Evolutionary conservation across 2,113 vertebrate genomes (phyloP).

Genomic region (Anarrhichthys ocellatus): DNA sequence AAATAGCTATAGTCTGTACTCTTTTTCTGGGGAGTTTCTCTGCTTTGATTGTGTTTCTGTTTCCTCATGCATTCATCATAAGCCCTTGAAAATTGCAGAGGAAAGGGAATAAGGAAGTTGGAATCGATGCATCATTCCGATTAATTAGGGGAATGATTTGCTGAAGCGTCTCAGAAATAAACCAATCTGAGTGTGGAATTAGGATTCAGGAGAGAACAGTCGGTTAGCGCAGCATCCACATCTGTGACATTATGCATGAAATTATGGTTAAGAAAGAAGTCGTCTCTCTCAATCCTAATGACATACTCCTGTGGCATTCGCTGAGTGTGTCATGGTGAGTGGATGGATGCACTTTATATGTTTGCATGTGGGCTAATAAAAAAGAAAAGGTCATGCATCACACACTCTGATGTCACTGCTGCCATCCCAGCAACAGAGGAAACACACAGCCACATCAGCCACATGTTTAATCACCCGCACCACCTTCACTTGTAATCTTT

Average conservation of each 20-base stretch:
- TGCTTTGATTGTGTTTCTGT: slow-evolving; percentile 55
- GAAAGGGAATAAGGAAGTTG: slow-evolving; percentile 54
- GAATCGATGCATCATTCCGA: slow-evolving; percentile 70
- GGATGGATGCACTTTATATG: slow-evolving; percentile 34
- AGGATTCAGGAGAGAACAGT: slow-evolving; percentile 57
- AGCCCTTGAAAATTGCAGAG: slow-evolving; percentile 51
- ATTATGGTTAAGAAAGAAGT: slow-evolving; percentile 64
- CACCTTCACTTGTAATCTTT: slow-evolving; percentile 42
- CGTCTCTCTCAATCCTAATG: slow-evolving; percentile 37
- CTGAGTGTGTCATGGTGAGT: neutral
- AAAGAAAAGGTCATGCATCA: slow-evolving; percentile 41
- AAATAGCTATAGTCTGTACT: neutral
- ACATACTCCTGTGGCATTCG: slow-evolving; percentile 26
- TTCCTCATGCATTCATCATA: slow-evolving; percentile 39
- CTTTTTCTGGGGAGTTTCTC: slow-evolving; percentile 8
- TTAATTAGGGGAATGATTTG: slow-evolving; percentile 74
- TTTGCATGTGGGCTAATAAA: slow-evolving; percentile 37
- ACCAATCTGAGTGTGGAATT: slow-evolving; percentile 74
- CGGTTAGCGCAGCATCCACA: slow-evolving; percentile 32
- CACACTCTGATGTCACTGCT: neutral
- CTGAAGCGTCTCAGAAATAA: slow-evolving; percentile 60
- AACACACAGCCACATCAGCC: slow-evolving; percentile 4
- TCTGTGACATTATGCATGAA: slow-evolving; percentile 75
- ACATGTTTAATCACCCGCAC: slow-evolving; percentile 33
- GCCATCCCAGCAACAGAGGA: slow-evolving; percentile 5